Conservation (phyloP, 2,888 invertebrate species). For the Himalopsyche kuldschensis region DNA sequence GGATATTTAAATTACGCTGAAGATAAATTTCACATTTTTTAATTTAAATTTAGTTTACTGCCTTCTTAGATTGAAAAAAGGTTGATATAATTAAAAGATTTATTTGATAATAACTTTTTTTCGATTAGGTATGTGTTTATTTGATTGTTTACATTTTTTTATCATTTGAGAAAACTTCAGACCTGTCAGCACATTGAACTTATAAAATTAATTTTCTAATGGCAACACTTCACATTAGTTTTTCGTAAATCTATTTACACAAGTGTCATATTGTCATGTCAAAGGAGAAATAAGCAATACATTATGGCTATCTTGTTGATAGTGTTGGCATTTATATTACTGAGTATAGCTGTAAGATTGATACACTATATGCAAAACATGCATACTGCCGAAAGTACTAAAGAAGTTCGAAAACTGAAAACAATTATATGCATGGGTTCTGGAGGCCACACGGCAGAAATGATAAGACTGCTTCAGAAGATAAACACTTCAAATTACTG, state of each 20-base stretch:
- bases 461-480: constrained; percentile 71
- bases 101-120: too few species aligned
- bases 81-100: too few species aligned
- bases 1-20: too few species aligned
- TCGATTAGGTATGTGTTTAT: too few species aligned
- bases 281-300: background rate
- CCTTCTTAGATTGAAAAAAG: too few species aligned
- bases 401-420: constrained; percentile 41
- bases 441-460: constrained; percentile 95
- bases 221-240: background rate
- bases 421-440: constrained; percentile 73
- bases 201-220: background rate
- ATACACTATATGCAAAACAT: background rate
- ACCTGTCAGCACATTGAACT: too few species aligned
- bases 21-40: too few species aligned
- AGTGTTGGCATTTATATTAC: background rate
- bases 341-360: background rate
- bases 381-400: background rate
- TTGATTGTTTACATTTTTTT: too few species aligned
- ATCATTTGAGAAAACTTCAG: too few species aligned
- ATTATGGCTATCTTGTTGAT: background rate
- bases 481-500: constrained; percentile 66
- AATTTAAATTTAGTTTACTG: too few species aligned
- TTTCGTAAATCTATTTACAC: background rate
- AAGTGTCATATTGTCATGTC: background rate